Percentiles rank a stretch among this genome's conserved stretches.
These are phyloP conservation scores for Drosophila tripunctata DNA, from an alignment of 2,888 invertebrate species.

Conservation along the genomic window DNA sequence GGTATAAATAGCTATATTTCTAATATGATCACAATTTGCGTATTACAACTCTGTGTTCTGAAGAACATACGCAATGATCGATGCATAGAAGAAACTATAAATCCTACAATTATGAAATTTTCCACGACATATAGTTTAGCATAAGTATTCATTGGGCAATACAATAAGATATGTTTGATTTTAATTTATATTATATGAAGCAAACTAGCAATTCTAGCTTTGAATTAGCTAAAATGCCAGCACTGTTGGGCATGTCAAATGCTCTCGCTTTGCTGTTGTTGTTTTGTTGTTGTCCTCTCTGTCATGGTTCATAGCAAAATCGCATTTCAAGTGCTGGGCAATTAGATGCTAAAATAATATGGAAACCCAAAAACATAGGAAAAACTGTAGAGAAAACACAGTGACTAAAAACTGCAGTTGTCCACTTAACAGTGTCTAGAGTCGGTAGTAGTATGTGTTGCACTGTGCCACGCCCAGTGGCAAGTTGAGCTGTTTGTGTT, in stretches of 20 bases:
- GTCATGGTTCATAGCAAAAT: slow-evolving; percentile 41
- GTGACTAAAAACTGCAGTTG: not conserved
- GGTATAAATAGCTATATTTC: no score
- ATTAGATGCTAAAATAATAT: slow-evolving; percentile 48
- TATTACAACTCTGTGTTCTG: no score
- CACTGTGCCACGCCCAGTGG: slow-evolving; percentile 44
- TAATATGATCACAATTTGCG: no score
- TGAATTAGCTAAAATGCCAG: not conserved
- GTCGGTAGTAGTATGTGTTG: slow-evolving; percentile 24
- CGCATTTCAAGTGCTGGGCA: slow-evolving; percentile 62
- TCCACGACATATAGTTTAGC: no score
- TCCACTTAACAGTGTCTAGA: slow-evolving; percentile 25
- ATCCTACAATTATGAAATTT: no score
- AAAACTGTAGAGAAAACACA: slow-evolving; percentile 1
- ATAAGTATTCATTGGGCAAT: no score
- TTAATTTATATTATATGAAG: no score
- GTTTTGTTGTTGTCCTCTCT: slow-evolving; percentile 18
- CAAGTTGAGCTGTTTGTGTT: slow-evolving; percentile 34
- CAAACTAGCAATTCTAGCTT: not conserved
- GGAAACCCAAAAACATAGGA: not conserved
- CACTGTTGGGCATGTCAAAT: slow-evolving; percentile 8
- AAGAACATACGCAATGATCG: no score
- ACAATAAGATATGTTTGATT: no score
- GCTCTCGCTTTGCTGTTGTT: slow-evolving; percentile 5
- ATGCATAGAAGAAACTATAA: no score